phyloP scores from a whole-genome alignment of 2,797 vertebrate genomes.

The Ceryle rudis region DNA sequence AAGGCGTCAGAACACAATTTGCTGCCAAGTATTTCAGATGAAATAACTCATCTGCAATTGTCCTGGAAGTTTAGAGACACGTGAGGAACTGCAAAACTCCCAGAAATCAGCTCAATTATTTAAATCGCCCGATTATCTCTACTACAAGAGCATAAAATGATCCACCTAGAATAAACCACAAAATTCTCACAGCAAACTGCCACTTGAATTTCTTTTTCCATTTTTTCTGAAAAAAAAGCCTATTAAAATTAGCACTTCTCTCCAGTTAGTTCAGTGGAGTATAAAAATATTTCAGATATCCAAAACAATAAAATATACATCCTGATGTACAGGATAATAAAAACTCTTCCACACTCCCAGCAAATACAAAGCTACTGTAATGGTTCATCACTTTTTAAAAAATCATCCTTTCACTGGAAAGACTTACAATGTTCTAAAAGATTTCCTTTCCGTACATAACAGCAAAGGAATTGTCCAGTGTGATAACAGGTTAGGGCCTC shows the following conservation, averaged over 20 bases:
- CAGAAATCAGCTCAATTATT: neutral
- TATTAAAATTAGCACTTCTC: neutral
- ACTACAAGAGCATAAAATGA: neutral
- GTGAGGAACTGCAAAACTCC: neutral
- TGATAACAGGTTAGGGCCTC: neutral
- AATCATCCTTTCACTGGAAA: neutral
- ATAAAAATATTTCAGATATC: neutral
- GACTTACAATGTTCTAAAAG: conserved; percentile 11
- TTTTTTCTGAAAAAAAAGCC: neutral
- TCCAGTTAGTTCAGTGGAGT: neutral
- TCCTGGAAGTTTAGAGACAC: neutral
- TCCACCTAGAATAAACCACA: neutral
- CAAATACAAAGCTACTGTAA: conserved; percentile 1
- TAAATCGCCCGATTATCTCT: neutral
- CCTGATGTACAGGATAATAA: neutral
- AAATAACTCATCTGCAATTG: neutral
- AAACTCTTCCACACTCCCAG: neutral
- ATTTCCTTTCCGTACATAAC: neutral
- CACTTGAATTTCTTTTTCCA: neutral
- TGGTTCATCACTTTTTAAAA: conserved; percentile 1
- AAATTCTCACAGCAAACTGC: neutral
- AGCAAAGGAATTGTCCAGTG: neutral
- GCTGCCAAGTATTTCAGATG: neutral
- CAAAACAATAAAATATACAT: neutral
- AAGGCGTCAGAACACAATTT: neutral